These are phyloP conservation scores for Tarsius wallacei DNA, from an alignment of 2,797 vertebrate species.

Conservation along the genomic window DNA sequence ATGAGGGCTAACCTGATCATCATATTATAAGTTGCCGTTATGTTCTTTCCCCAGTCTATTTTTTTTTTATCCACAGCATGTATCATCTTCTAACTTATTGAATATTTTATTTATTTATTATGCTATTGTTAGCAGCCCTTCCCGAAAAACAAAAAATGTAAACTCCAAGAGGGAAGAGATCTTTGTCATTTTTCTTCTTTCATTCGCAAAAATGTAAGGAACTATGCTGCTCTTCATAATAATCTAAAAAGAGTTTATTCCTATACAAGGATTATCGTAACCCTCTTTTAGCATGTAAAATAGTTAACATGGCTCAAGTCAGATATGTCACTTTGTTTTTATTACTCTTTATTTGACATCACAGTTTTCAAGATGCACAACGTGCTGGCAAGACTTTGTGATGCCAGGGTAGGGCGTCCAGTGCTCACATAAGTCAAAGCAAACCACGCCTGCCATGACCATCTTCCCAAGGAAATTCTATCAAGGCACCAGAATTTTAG, in stretches of 20 bases:
- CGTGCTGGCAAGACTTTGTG: not conserved
- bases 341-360: slow-evolving; percentile 5
- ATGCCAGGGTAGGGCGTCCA: not conserved
- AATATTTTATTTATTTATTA: not conserved
- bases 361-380: not conserved
- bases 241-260: not conserved
- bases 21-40: not conserved
- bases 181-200: not conserved
- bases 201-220: slow-evolving; percentile 32
- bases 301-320: not conserved
- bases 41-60: not conserved
- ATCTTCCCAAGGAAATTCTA: not conserved
- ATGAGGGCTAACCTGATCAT: not conserved
- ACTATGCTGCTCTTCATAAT: not conserved
- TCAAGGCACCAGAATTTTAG: not conserved
- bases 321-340: not conserved
- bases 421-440: not conserved
- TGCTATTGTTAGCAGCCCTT: not conserved
- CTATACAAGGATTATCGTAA: not conserved
- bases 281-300: not conserved
- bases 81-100: not conserved
- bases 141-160: not conserved
- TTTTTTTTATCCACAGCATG: not conserved
- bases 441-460: not conserved
- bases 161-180: not conserved